Base-by-base conservation (phyloP, 2,113 vertebrate species). In the Lethenteron reissneri region DNA sequence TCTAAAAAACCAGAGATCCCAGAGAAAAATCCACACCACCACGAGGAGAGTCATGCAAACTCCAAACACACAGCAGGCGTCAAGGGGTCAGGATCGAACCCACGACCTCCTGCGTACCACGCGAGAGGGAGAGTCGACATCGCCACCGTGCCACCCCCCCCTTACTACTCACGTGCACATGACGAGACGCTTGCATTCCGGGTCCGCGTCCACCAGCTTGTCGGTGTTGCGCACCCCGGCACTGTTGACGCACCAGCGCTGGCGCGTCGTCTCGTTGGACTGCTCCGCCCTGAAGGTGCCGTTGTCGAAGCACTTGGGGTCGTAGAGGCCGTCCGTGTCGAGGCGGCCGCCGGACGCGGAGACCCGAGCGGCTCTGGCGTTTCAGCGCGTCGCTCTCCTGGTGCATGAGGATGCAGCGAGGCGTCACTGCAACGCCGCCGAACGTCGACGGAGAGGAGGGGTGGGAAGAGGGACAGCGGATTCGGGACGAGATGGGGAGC, bases 211-310 rank as follows among this genome's bases (percentile, higher is more conserved):
- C 64, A 10, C 25, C n/a, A 68, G n/a, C 64, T 25, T 68, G 64
- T 68, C 64, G 64, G 64, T 68, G 25, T 25, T n/a, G n/a, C 64
- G 64, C 9, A 68, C 64, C 9, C 64, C 64, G 9, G 64, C 64
- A 68, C 64, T 68, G 64, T 68, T 68, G n/a, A 68, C 64, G 25
- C 64, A 68, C 64, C 64, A 68, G 64, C 64, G 25, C 11, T 8
- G n/a, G 64, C 11, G 9, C 9, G 25, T n/a, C n/a, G 64, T 68
- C 9, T 68, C 64, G 25, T 68, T 68, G 64, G n/a, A 68, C 64
- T 68, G 64, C 64, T 68, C 25, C 9, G 64, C 10, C 25, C 2
- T 68, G 64, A 68, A 68, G n/a, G 11, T 11, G 11, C 64, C 64
- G 25, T 68, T 25, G 11, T 68, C 11, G 11, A 17, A 10, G 64